A percentile compares a stretch with the other conserved stretches of the same genome.
These are phyloP conservation scores for Vanessa atalanta DNA, from an alignment of 1,140 invertebrate genomes.

Conservation along the genomic window DNA sequence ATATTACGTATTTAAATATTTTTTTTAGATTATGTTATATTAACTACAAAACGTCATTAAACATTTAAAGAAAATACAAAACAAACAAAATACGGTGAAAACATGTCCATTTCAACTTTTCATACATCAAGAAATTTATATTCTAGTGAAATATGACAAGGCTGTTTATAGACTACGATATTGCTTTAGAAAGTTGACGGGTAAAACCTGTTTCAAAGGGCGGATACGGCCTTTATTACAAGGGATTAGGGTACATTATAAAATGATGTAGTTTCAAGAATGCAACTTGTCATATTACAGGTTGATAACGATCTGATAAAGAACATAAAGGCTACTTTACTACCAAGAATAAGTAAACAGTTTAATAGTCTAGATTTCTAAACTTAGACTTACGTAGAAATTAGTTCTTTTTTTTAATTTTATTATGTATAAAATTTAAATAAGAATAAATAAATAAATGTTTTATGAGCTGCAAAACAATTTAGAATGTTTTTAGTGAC, in stretches of 20 bases:
- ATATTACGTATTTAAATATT: too few relatives aligned
- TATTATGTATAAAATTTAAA: background rate
- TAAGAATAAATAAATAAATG: too few relatives aligned
- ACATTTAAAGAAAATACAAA: too few relatives aligned
- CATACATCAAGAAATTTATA: background rate
- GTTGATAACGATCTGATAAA: slow-evolving; percentile 3
- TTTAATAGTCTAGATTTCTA: slow-evolving; percentile 4
- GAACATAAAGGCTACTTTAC: background rate
- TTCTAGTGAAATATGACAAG: background rate
- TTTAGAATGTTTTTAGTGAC: too few relatives aligned
- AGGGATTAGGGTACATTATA: slow-evolving; percentile 15
- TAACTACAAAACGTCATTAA: too few relatives aligned
- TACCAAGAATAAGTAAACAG: background rate
- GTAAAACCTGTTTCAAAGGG: slow-evolving; percentile 24
- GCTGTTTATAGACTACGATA: background rate
- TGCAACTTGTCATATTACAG: slow-evolving; percentile 21
- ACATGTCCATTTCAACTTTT: too few relatives aligned
- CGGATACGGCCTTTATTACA: slow-evolving; percentile 19
- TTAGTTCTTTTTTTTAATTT: background rate
- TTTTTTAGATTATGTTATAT: too few relatives aligned
- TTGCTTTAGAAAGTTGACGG: slow-evolving; percentile 29
- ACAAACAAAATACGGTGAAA: too few relatives aligned
- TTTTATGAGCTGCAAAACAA: too few relatives aligned
- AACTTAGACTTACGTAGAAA: background rate
- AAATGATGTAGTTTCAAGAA: background rate